Conservation (phyloP, 2,888 invertebrate species). For the Chymomyza procnemis region DNA sequence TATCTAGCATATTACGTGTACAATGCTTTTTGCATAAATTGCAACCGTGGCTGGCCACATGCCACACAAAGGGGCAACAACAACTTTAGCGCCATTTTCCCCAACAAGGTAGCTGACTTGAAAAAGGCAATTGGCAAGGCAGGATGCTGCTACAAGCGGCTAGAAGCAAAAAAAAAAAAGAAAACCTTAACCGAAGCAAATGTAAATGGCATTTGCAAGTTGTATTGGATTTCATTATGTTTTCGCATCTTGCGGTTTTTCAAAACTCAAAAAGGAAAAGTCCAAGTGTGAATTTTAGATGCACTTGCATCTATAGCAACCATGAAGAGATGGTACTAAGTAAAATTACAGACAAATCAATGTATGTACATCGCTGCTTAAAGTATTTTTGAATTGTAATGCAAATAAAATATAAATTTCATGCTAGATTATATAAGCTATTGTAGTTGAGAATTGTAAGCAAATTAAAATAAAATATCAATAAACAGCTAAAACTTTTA, state of each 20-base stretch:
- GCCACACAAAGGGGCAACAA: background rate
- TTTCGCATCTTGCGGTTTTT: background rate
- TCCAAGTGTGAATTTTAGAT: background rate
- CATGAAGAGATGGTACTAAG: no score
- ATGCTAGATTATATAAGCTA: no score
- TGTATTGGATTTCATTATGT: slow-evolving; percentile 58
- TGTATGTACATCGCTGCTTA: no score
- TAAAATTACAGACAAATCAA: no score
- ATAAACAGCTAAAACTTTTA: no score
- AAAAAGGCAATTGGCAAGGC: slow-evolving; percentile 31
- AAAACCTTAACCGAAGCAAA: slow-evolving; percentile 4
- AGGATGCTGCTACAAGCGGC: slow-evolving; percentile 20
- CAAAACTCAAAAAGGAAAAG: slow-evolving; percentile 22
- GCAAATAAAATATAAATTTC: no score
- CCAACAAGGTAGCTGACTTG: background rate
- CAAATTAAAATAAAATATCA: no score
- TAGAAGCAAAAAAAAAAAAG: background rate
- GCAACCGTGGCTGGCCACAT: background rate
- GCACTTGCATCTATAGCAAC: background rate
- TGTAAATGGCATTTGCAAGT: slow-evolving; percentile 44
- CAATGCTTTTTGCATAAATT: slow-evolving; percentile 2
- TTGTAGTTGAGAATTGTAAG: no score
- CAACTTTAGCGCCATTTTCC: background rate
- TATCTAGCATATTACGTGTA: background rate
- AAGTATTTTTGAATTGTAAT: no score